Base-by-base conservation (phyloP, 2,888 invertebrate genomes). In the Synergus japonicus region DNA sequence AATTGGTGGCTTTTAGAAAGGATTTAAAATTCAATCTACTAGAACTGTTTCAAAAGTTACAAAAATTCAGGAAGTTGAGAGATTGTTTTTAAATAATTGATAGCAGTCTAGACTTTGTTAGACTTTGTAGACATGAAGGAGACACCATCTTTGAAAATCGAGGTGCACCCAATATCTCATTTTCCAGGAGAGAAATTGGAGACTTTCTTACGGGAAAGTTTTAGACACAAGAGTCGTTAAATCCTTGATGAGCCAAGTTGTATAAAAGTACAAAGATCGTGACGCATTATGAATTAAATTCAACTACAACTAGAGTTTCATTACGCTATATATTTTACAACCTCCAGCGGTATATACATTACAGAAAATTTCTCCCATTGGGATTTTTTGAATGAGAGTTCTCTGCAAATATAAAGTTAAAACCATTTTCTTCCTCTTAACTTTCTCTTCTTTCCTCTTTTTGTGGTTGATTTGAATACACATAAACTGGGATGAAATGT, bases 281-380 rank as follows among this genome's bases (percentile, higher is more conserved):
- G 84, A 82, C 79, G 82, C 83, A 89, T 89, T 89, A 89, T 87
- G 86, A 89, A 89, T 89, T 89, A 87, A 89, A 88, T 87, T 85
- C 84, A 84, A 85, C 83, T 82, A 84, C 85, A 60, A 69, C 15
- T 49, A 37, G 29, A 49, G 46, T 69, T 46, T 29, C 46, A 69
- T 69, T 69, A 37, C 4, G 1, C 2, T 8, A 22, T 49, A 8
- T 22, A 18, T 46, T 46, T 46, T 46, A 7, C 44, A 13, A 9
- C 9, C 1, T 46, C 2, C 1, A 5, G 3, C 29, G 29, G 29
- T 29, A 29, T 29, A 29, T 29, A 49, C 1, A 29, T 49, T 43
- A 9, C 10, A 49, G 1, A 22, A 22, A 29, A 69, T 29, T 4
- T 49, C 15, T 69, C 46, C 3, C 29, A 66, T 9, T 66, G 43